Base-by-base conservation (phyloP, 92 coral and sea anemone species). In the Zoanthus solanderi region DNA sequence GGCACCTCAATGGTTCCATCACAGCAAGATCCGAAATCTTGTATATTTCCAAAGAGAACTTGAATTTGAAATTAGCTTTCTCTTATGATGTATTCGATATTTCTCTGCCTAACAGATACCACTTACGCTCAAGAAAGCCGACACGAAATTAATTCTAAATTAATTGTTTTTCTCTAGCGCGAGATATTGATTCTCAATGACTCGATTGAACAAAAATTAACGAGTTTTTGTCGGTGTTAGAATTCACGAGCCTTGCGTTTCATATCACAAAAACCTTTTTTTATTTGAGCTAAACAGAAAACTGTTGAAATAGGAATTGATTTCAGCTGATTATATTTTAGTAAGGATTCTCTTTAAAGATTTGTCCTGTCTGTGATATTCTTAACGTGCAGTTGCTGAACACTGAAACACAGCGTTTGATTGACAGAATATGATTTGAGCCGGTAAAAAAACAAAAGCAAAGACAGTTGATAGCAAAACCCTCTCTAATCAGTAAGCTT, bases 391-490 rank as follows among this genome's bases (percentile, higher is more conserved):
- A 81, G 44, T 65, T 66, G 14, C 85, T 63, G 66, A 46, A 81
- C 75, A 66, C 60, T 23, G n/a, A 77, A 12, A 18, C 15, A 66
- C 53, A 23, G 37, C 52, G 60, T 12, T 81, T 81, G 85, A 81
- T 81, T 81, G 85, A 81, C 85, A 81, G 75, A 9, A 13, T 15
- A 46, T 54, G 75, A 34, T 81, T 81, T 48, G 65, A 81, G 75
- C 85, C 85, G 85, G 85, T 66, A 67, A 23, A 58, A 81, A 81
- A 81, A 81, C 85, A 81, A 81, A 80, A 81, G 85, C 31, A 18
- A 1, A 28, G 75, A 81, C 44, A 81, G 85, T 57, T 63, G 85
- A 81, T 81, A 44, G 61, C 58, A 65, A 66, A 81, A 66, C 75
- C 56, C 56, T 45, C 28, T 44, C 85, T 81, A 81, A 81, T 81